A percentile compares a stretch with the other conserved stretches of the same genome.
Conservation (phyloP, 2,888 invertebrate species). For the Lasioglossum pauxillum region DNA sequence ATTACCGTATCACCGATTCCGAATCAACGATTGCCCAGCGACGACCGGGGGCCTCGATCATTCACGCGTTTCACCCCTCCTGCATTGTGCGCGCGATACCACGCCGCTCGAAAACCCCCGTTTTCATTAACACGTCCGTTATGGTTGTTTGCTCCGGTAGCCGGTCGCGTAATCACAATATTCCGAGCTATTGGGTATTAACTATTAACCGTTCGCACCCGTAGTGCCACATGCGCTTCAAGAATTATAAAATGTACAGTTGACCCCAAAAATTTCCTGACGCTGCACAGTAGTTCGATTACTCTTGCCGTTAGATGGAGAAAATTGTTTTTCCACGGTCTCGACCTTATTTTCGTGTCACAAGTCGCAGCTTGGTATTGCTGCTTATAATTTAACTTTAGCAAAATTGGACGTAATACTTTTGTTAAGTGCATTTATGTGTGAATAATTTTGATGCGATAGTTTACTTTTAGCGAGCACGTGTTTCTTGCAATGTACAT, state of each 20-base stretch:
- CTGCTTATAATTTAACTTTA: background rate
- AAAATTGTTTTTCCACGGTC: too few relatives aligned
- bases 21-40: background rate
- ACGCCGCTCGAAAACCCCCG: background rate
- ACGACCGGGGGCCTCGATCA: background rate
- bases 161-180: background rate
- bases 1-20: slow-evolving; percentile 24
- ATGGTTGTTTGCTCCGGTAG: background rate
- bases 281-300: background rate
- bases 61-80: background rate
- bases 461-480: background rate
- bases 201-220: background rate
- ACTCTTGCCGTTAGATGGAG: too few relatives aligned
- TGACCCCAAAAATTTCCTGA: background rate
- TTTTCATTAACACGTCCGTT: background rate
- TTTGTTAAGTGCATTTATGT: too few relatives aligned
- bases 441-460: background rate
- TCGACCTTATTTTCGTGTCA: too few relatives aligned
- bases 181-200: background rate
- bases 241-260: background rate
- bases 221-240: background rate
- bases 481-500: background rate
- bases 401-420: too few relatives aligned
- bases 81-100: background rate
- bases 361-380: background rate